These are phyloP conservation scores for Zaprionus lachaisei DNA, from an alignment of 1,140 invertebrate species.

Conservation along the genomic window DNA sequence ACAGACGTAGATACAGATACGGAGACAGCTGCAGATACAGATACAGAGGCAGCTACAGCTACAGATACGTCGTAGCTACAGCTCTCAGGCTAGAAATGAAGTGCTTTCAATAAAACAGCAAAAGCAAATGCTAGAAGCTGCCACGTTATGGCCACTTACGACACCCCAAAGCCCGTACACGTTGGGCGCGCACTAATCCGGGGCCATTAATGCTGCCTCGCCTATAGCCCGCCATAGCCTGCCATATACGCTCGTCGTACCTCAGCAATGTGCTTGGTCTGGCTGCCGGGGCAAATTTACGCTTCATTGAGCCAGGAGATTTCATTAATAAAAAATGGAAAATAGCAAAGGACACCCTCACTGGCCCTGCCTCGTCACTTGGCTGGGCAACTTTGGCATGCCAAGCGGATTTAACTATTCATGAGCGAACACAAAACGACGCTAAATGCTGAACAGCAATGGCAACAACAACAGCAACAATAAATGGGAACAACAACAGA, in stretches of 20 bases:
- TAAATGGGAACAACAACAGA: conserved; percentile 1
- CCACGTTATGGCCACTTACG: conserved; percentile 55
- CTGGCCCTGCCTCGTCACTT: background rate
- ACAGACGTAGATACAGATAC: conserved; percentile 35
- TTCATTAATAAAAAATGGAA: conserved; percentile 82
- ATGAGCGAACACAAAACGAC: conserved; percentile 62
- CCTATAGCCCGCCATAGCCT: background rate
- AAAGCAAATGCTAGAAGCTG: conserved; percentile 21
- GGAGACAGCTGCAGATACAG: conserved; percentile 18
- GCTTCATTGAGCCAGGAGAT: conserved; percentile 81
- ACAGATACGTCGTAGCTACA: background rate
- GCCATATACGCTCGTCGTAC: background rate
- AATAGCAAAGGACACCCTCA: conserved; percentile 46
- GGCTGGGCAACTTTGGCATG: conserved; percentile 13
- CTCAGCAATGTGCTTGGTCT: conserved; percentile 42
- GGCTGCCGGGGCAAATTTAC: conserved; percentile 60
- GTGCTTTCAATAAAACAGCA: conserved; percentile 58
- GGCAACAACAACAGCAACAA: conserved; percentile 2
- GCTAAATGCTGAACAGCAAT: conserved; percentile 47
- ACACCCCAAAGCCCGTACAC: conserved; percentile 44
- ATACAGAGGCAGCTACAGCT: conserved; percentile 20
- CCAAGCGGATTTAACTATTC: conserved; percentile 77
- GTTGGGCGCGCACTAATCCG: conserved; percentile 52
- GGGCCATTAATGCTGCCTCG: conserved; percentile 56
- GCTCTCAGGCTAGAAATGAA: conserved; percentile 45